These are phyloP conservation scores for Apamea crenata DNA, from an alignment of 2,888 invertebrate species.

Conservation along the genomic window DNA sequence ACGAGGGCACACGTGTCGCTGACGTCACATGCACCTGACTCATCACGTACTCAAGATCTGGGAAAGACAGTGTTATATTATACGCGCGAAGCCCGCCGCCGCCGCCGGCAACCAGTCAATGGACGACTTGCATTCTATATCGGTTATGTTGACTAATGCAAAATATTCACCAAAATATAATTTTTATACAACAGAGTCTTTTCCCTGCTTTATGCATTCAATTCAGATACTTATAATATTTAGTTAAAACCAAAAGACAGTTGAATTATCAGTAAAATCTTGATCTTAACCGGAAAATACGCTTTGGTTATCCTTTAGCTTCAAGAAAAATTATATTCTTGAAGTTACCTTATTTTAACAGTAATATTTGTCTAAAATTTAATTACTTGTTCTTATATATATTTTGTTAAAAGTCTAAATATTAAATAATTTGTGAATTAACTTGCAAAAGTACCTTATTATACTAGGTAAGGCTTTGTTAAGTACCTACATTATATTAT, in stretches of 20 bases:
- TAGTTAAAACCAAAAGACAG: background rate
- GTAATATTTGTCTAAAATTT: background rate
- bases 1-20: slow-evolving; percentile 81
- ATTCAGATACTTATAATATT: background rate
- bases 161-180: slow-evolving; percentile 13
- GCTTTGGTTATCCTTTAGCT: background rate
- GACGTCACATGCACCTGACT: slow-evolving; percentile 86
- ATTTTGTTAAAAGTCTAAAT: background rate
- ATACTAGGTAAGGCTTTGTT: background rate
- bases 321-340: background rate
- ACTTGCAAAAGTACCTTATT: background rate
- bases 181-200: background rate
- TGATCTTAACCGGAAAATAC: slow-evolving; percentile 8
- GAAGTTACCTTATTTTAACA: slow-evolving; percentile 3
- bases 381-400: background rate
- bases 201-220: background rate
- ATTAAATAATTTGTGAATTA: background rate
- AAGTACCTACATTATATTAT: background rate
- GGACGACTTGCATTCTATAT: slow-evolving; percentile 45
- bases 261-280: slow-evolving; percentile 1
- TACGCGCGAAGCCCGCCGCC: slow-evolving; percentile 39
- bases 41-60: slow-evolving; percentile 77
- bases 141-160: slow-evolving; percentile 30
- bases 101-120: slow-evolving; percentile 43
- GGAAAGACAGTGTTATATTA: slow-evolving; percentile 67